A percentile compares a stretch with the other conserved stretches of the same genome.
phyloP scores from a whole-genome alignment of 2,113 vertebrate species.

The Scalopus aquaticus region DNA sequence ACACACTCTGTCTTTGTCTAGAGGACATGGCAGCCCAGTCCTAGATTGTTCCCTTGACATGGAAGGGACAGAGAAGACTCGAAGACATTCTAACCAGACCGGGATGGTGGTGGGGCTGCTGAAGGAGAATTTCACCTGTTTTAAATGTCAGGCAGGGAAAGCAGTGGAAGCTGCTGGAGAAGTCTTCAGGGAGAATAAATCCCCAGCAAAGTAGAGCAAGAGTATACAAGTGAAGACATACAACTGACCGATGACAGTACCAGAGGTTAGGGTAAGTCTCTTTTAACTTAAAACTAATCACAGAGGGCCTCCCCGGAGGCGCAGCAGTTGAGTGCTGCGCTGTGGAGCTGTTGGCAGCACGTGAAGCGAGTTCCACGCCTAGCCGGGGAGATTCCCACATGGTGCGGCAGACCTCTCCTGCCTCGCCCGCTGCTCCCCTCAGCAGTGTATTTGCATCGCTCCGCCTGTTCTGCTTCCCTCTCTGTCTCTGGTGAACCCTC shows the following conservation, averaged over 20 bases:
- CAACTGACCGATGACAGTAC: not conserved
- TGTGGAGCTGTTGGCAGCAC: too few species aligned
- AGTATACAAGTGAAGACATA: not conserved
- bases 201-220: not conserved
- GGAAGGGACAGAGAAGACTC: not conserved
- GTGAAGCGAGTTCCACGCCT: too few species aligned
- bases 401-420: too few species aligned
- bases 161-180: not conserved
- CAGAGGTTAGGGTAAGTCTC: not conserved
- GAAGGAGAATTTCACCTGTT: not conserved
- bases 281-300: not conserved
- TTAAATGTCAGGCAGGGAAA: not conserved
- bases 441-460: too few species aligned
- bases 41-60: not conserved
- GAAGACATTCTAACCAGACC: not conserved
- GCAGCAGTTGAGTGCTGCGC: too few species aligned
- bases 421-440: too few species aligned
- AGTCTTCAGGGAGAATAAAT: not conserved
- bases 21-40: rapidly evolving
- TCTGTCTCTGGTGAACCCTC: too few species aligned
- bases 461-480: too few species aligned
- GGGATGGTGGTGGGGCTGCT: rapidly evolving
- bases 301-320: too few species aligned
- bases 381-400: too few species aligned
- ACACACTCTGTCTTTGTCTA: not conserved